Evolutionary conservation across 2,888 invertebrate genomes (phyloP).

Genomic region (Drosophila formosana): DNA sequence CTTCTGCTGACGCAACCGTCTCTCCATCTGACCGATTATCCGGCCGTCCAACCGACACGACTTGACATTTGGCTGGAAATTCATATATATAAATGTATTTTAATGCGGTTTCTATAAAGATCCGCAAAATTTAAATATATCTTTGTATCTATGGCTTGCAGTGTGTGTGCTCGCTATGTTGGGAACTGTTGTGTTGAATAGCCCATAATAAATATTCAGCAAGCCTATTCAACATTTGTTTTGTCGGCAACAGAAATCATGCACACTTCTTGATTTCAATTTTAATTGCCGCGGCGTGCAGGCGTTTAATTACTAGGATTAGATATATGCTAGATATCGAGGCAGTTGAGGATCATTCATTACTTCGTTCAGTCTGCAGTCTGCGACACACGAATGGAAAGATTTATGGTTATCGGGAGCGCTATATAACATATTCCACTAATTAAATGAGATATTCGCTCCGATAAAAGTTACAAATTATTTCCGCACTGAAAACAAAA

Average conservation of each 20-base stretch:
- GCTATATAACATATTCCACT: constrained; percentile 24
- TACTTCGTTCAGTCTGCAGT: background rate
- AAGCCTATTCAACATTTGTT: constrained; percentile 43
- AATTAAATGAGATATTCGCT: constrained; percentile 45
- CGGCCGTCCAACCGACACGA: constrained; percentile 35
- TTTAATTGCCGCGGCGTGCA: constrained; percentile 69
- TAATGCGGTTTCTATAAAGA: constrained; percentile 50
- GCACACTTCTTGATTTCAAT: constrained; percentile 59
- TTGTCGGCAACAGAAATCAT: constrained; percentile 2
- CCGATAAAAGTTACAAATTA: constrained; percentile 46
- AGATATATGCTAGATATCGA: constrained; percentile 29
- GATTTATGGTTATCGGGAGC: constrained; percentile 35
- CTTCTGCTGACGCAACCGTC: constrained; percentile 61
- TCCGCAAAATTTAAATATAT: constrained; percentile 71
- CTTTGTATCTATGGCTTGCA: constrained; percentile 1
- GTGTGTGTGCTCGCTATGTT: background rate
- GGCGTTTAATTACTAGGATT: constrained; percentile 69
- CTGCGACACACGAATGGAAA: constrained; percentile 27
- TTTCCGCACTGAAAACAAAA: constrained; percentile 56
- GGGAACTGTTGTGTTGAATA: constrained; percentile 22
- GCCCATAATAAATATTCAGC: constrained; percentile 41
- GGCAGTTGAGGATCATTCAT: constrained; percentile 15
- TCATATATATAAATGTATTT: constrained; percentile 24
- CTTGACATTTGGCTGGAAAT: constrained; percentile 64
- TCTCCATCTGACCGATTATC: constrained; percentile 2